phyloP scores from a whole-genome alignment of 2,113 vertebrate genomes.

The Salvelinus fontinalis region DNA sequence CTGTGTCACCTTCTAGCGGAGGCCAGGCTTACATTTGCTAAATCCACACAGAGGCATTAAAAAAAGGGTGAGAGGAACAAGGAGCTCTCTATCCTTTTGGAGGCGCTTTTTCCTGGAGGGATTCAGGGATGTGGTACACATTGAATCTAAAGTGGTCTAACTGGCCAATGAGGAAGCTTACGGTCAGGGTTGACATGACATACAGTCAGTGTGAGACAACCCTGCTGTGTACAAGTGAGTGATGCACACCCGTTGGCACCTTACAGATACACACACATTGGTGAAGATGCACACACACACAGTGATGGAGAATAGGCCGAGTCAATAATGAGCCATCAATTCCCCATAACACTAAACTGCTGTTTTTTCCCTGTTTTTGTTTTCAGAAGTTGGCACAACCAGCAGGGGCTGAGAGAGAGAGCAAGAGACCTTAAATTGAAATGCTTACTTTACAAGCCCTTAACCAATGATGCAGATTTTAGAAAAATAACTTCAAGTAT shows the following conservation, averaged over 20 bases:
- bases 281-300: too few relatives aligned
- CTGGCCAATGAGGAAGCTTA: neutral
- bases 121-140: neutral
- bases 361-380: too few relatives aligned
- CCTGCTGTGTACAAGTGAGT: too few relatives aligned
- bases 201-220: neutral
- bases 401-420: neutral
- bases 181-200: neutral
- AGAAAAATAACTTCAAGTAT: too few relatives aligned
- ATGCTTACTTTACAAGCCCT: too few relatives aligned
- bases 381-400: neutral
- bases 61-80: neutral
- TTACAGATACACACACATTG: too few relatives aligned
- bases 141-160: neutral
- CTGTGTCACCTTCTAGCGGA: conserved; percentile 52
- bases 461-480: too few relatives aligned
- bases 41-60: conserved; percentile 8
- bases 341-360: too few relatives aligned
- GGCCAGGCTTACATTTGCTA: conserved; percentile 26
- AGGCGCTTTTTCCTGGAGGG: neutral
- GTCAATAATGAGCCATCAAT: too few relatives aligned
- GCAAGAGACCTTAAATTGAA: too few relatives aligned
- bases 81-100: neutral
- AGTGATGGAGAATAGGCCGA: neutral
- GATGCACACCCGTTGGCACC: too few relatives aligned